Evolutionary conservation across 37 sponge, comb jelly and placozoan species (phyloP), one percentile per base, ranked within the genome.

Genomic region (Cladorhizidae sp.): DNA sequence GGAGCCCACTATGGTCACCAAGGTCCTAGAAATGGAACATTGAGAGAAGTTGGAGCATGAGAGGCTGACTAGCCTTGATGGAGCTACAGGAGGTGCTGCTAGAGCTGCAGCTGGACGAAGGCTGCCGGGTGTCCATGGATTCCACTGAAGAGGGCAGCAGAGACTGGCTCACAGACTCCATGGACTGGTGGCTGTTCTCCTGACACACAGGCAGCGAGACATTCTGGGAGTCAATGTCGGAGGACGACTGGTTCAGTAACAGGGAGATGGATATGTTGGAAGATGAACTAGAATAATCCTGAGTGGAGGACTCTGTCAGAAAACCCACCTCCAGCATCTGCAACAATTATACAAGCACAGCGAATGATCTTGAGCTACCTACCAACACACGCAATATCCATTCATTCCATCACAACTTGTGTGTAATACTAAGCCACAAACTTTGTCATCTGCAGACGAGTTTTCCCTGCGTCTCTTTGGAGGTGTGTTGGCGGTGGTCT

Each of bases 1-100:
- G n/a, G n/a, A n/a, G n/a, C n/a, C n/a, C n/a, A n/a, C n/a, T n/a
- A n/a, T n/a, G n/a, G n/a, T n/a, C n/a, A n/a, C n/a, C n/a, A n/a
- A n/a, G n/a, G n/a, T n/a, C n/a, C n/a, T n/a, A n/a, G n/a, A n/a
- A n/a, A n/a, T n/a, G n/a, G n/a, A n/a, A n/a, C n/a, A n/a, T n/a
- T n/a, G n/a, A n/a, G n/a, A n/a, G n/a, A n/a, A n/a, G n/a, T n/a
- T n/a, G n/a, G n/a, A n/a, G 49, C 8, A 9, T 45, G 49, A 9
- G 49, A 12, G 49, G 45, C 43, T 42, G 12, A 71, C 72, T 71
- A 45, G 52, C 73, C 73, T 73, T 73, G 73, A 52, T 73, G 73
- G 45, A 41, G 54, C 41, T 50, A 26, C 54, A 45, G 0, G 73
- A 73, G 26, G 54, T 42, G 25, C 41, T 25, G 36, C 31, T 32